These are phyloP conservation scores for Periophthalmus modestus DNA, from an alignment of 2,113 vertebrate species.

Conservation along the genomic window DNA sequence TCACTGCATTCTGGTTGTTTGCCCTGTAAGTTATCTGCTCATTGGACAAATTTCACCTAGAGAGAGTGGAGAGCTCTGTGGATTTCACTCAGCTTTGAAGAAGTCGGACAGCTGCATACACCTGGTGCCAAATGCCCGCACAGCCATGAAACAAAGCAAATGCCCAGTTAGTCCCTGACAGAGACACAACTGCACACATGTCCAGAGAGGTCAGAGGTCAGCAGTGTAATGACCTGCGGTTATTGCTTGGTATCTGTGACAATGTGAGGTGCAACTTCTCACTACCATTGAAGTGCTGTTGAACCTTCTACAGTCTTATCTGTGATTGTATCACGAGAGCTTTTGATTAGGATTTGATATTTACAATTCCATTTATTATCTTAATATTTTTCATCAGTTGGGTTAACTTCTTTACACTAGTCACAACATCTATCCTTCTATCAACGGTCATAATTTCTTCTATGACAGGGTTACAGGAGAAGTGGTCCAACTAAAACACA, in stretches of 20 bases:
- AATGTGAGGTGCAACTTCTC: conserved; percentile 18
- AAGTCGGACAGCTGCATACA: conserved; percentile 67
- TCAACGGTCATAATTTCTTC: neutral
- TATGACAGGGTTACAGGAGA: neutral
- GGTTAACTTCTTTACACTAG: neutral
- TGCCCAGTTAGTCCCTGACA: neutral
- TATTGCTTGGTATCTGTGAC: conserved; percentile 27
- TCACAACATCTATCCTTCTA: neutral
- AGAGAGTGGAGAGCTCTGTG: neutral
- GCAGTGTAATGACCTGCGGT: conserved; percentile 31
- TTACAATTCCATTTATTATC: neutral
- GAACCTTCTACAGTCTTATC: too few species aligned
- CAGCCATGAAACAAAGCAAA: conserved; percentile 7
- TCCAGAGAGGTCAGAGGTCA: conserved; percentile 9
- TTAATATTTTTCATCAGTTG: neutral
- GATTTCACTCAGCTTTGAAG: conserved; percentile 45
- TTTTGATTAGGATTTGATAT: neutral
- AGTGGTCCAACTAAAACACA: too few species aligned
- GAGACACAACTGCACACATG: conserved; percentile 6
- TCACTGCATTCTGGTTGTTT: conserved; percentile 25
- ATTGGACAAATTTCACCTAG: neutral
- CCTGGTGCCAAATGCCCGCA: conserved; percentile 35
- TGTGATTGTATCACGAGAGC: neutral
- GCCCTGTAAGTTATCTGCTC: conserved; percentile 28
- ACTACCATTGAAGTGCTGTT: neutral